Base-by-base conservation (phyloP, 2,113 vertebrate species). In the Otis tarda region DNA sequence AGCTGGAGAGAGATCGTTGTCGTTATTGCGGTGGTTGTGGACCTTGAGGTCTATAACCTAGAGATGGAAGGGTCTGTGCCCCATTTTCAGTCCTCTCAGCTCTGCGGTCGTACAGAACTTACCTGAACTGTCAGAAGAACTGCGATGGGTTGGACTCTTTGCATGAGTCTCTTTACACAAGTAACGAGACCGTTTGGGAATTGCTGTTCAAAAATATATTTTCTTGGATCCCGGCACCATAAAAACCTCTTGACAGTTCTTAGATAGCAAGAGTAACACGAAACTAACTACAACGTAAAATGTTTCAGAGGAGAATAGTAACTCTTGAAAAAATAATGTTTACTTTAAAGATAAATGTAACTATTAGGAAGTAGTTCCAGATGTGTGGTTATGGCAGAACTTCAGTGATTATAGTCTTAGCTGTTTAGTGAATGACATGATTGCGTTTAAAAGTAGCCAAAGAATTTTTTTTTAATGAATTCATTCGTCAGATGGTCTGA, bases 381-480 rank as follows among this genome's bases (percentile, higher is more conserved):
- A 87, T 96, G 95, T 94, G 94, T 94, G 84, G 95, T 92, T 95
- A 82, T 97, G 86, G 96, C 90, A 90, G 71, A 91, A 75, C 89
- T 93, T 89, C 69, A 73, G 56, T 59, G 35, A 67, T 90, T 86
- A n/a, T 47, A 92, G 83, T 87, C 56, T 92, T 83, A 47, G 87
- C 30, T 88, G 17, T 86, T 83, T 70, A 94, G 77, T 82, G 85
- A 74, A 84, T 94, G 78, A 88, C 73, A 61, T 80, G 53, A 92
- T 65, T 67, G 67, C 59, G 43, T 87, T 94, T 68, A 74, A 67
- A 83, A 93, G 86, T 63, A 81, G 92, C 85, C 96, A 97, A n/a
- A 65, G 86, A 70, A 76, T 94, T 94, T 91, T 96, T 92, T 12
- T 0, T 0, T 52, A 93, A 96, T 85, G 61, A 90, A 85, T 88